Evolutionary conservation across 2,888 invertebrate genomes (phyloP).

Genomic region (Seira ritae): DNA sequence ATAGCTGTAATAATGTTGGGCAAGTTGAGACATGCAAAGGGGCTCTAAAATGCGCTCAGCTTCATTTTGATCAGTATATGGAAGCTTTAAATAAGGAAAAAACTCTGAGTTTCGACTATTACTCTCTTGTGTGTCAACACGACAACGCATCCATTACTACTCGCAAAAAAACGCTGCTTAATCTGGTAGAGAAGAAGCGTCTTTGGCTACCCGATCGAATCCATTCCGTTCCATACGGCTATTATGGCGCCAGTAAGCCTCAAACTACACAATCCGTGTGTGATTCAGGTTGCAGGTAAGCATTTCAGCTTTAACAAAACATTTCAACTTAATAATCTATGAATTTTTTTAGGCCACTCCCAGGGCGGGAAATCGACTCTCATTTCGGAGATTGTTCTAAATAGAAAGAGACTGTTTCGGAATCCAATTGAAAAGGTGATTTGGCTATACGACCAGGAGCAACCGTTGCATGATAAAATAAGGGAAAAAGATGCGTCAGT

Average conservation of each 20-base stretch:
- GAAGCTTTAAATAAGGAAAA: background rate
- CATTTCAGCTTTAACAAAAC: background rate
- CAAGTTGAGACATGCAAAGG: background rate
- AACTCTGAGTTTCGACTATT: background rate
- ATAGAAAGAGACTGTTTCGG: background rate
- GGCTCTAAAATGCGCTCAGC: background rate
- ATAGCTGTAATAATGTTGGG: background rate
- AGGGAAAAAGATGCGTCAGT: background rate
- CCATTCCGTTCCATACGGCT: background rate
- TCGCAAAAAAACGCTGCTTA: background rate
- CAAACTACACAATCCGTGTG: background rate
- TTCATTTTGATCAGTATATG: background rate
- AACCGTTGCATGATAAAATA: background rate
- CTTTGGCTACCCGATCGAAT: background rate
- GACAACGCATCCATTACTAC: background rate
- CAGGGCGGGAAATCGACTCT: background rate
- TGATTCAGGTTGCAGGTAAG: background rate
- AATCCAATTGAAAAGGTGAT: background rate
- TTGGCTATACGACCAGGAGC: background rate
- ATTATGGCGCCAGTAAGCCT: background rate
- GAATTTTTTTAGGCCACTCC: background rate
- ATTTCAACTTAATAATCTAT: background rate
- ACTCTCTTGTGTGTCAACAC: background rate
- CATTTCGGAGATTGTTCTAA: background rate
- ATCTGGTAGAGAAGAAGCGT: background rate